Percentiles rank a stretch among this genome's conserved stretches.
Evolutionary conservation across 2,888 invertebrate species (phyloP).

Genomic region (Melanostoma mellinum): DNA sequence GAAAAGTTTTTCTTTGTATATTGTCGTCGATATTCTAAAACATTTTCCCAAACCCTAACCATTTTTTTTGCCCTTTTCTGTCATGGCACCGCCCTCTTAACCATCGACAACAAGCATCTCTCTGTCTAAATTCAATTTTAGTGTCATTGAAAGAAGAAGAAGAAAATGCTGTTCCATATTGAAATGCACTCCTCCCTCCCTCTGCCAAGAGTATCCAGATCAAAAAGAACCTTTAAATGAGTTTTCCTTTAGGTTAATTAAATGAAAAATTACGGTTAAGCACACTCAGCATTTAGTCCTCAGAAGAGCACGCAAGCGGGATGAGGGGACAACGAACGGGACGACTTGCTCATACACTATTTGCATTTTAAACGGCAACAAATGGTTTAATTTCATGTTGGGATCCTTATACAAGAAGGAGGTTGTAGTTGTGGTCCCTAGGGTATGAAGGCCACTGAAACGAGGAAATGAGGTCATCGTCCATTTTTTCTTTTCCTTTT

Average conservation of each 20-base stretch:
- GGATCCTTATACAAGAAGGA: constrained; percentile 9
- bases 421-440: neutral
- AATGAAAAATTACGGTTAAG: constrained; percentile 56
- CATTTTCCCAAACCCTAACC: constrained; percentile 10
- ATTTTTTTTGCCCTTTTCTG: neutral
- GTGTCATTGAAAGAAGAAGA: constrained; percentile 30
- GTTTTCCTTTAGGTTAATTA: constrained; percentile 55
- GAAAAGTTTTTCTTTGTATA: constrained; percentile 42
- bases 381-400: constrained; percentile 55
- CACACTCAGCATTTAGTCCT: constrained; percentile 41
- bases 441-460: neutral
- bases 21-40: constrained; percentile 45
- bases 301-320: neutral
- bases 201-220: constrained; percentile 24
- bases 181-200: constrained; percentile 31
- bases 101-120: constrained; percentile 8
- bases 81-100: neutral
- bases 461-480: constrained; percentile 19
- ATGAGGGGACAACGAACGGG: neutral
- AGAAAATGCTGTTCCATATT: constrained; percentile 12
- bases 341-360: constrained; percentile 16
- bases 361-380: constrained; percentile 47
- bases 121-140: constrained; percentile 44
- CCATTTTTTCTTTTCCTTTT: too few species aligned
- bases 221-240: constrained; percentile 50